Evolutionary conservation across 2,113 vertebrate genomes (phyloP), one percentile per base, ranked within the genome.

Genomic region (Eubucco bourcierii): DNA sequence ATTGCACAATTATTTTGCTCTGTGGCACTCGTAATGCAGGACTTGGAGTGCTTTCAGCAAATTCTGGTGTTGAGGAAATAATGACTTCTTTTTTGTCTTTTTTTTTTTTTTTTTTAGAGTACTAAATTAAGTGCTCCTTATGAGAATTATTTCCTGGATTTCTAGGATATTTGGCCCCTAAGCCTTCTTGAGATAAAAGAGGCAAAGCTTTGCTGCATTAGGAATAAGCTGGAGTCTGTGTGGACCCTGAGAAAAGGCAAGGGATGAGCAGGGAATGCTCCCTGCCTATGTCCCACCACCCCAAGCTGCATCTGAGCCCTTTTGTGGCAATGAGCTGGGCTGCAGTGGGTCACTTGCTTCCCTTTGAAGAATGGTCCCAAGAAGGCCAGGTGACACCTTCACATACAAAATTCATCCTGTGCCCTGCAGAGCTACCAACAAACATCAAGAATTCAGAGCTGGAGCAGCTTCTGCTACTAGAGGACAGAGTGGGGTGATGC

Each of bases 1-100:
- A 97, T 97, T 96, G 94, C 94, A 96, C 95, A 96, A 98, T 98
- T 96, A 97, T 96, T 97, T 97, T 97, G 96, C 95, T 96, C 84
- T 7, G 1, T 86, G 87, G 12, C 34, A 17, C 93, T 97, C 6
- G 4, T 90, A 64, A 95, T 90, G 95, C 94, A 95, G 97, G 93
- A 96, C 96, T 97, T 97, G 96, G 95, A 97, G 93, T 95, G 95
- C 94, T 97, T 98, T 98, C 97, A 98, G 95, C 88, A 96, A 93
- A 95, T 94, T 95, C 94, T 96, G 93, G 65, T 95, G 92, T 90
- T 87, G 85, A 96, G 84, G 96, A 97, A 97, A 97, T 90, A 96
- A 97, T 90, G 83, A 80, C 85, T 97, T 95, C 74, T 2, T 8
- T 50, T 68, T 84, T 63, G 24, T 55, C 7, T 25, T 55, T 28